Conservation (phyloP, 2,888 invertebrate genomes). For the Drosophila quinaria region DNA sequence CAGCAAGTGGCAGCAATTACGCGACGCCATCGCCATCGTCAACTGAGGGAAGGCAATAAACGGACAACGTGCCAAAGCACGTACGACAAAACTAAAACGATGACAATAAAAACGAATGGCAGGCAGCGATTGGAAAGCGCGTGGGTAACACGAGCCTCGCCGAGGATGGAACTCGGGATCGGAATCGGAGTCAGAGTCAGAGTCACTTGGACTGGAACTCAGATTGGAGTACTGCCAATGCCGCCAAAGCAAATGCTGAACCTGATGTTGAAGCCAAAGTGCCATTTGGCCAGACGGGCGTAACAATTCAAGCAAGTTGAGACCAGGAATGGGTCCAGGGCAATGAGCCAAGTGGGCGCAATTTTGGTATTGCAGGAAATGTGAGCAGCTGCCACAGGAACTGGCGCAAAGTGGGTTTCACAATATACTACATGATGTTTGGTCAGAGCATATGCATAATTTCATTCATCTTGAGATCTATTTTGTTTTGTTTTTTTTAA, state of each 20-base stretch:
- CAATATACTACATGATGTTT: slow-evolving; percentile 8
- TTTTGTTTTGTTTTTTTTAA: too few relatives aligned
- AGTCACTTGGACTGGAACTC: not conserved
- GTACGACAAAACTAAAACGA: slow-evolving; percentile 78
- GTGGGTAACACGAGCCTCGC: slow-evolving; percentile 79
- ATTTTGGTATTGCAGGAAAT: slow-evolving; percentile 69
- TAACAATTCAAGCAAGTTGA: slow-evolving; percentile 27
- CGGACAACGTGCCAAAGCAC: slow-evolving; percentile 77
- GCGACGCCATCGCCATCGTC: slow-evolving; percentile 39
- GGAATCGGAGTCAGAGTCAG: not conserved
- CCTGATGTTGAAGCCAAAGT: slow-evolving; percentile 29
- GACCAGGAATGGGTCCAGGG: slow-evolving; percentile 39
- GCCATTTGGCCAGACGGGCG: slow-evolving; percentile 51
- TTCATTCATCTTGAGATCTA: slow-evolving; percentile 1
- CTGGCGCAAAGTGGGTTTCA: slow-evolving; percentile 52
- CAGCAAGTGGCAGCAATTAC: slow-evolving; percentile 76
- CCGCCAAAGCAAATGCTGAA: slow-evolving; percentile 20
- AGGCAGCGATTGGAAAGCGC: slow-evolving; percentile 67
- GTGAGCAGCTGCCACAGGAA: slow-evolving; percentile 69
- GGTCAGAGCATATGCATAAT: slow-evolving; percentile 19
- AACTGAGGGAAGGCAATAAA: slow-evolving; percentile 62
- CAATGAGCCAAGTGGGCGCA: slow-evolving; percentile 79
- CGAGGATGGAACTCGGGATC: slow-evolving; percentile 15
- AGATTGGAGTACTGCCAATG: slow-evolving; percentile 10
- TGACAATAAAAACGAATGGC: slow-evolving; percentile 77